These are phyloP conservation scores for Elephantulus edwardii DNA, from an alignment of 2,113 vertebrate genomes.

Conservation along the genomic window DNA sequence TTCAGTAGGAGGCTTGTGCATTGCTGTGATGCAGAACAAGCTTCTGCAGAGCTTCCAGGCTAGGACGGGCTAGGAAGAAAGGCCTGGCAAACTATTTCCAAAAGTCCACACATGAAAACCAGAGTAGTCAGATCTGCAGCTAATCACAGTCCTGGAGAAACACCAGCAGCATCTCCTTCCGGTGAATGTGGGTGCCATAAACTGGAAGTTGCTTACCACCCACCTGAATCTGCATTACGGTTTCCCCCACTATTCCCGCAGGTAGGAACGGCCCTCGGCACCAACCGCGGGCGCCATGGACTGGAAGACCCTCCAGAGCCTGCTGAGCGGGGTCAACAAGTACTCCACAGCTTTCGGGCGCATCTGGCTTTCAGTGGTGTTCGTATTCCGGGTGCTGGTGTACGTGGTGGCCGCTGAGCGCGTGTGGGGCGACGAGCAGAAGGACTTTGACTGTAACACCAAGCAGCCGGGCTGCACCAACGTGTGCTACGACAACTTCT, in stretches of 20 bases:
- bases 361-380: slow-evolving; percentile 95
- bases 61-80: not conserved
- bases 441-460: slow-evolving; percentile 95
- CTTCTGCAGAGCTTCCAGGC: not conserved
- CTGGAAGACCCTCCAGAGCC: slow-evolving; percentile 87
- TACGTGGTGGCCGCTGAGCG: slow-evolving; percentile 93
- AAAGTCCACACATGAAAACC: not conserved
- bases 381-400: slow-evolving; percentile 93
- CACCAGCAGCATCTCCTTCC: not conserved
- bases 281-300: slow-evolving; percentile 85
- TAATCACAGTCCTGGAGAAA: not conserved
- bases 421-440: slow-evolving; percentile 93
- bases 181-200: not conserved
- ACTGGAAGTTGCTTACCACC: not conserved
- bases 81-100: not conserved
- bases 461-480: slow-evolving; percentile 93
- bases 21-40: not conserved
- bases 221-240: accelerated
- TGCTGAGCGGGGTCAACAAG: slow-evolving; percentile 93
- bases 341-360: slow-evolving; percentile 94
- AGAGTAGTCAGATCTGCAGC: not conserved
- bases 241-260: not conserved
- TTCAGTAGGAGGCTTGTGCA: not conserved
- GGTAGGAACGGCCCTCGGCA: not conserved
- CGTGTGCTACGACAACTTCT: slow-evolving; percentile 91